These are phyloP conservation scores for Donacobius atricapilla DNA, from an alignment of 2,113 vertebrate genomes.

Conservation along the genomic window DNA sequence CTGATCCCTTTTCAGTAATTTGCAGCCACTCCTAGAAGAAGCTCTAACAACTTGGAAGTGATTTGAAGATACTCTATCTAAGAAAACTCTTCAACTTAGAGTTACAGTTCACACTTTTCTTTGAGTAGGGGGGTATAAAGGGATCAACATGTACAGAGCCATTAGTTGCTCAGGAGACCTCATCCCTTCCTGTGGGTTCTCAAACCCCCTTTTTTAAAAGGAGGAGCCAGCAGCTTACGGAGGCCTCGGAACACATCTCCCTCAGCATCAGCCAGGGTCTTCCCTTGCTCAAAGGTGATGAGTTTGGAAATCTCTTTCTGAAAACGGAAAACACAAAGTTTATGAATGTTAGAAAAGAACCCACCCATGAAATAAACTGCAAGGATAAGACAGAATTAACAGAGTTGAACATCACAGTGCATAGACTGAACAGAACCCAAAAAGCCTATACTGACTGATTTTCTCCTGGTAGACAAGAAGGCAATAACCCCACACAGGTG, in stretches of 20 bases:
- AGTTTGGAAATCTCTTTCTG: constrained; percentile 94
- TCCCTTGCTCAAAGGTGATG: constrained; percentile 94
- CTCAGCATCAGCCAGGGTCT: constrained; percentile 95
- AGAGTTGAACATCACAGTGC: neutral
- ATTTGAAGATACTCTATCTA: neutral
- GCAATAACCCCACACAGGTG: neutral
- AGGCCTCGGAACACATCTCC: constrained; percentile 97
- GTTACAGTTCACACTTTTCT: neutral
- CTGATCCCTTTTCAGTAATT: neutral
- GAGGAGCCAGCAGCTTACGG: constrained; percentile 80
- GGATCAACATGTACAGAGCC: neutral
- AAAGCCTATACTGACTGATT: neutral
- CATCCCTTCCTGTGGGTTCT: constrained; percentile 7
- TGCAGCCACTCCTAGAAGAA: neutral
- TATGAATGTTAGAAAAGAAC: neutral
- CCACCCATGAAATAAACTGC: neutral
- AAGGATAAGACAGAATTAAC: neutral
- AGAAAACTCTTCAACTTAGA: neutral
- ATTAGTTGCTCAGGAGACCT: neutral
- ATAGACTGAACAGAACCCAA: neutral
- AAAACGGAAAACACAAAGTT: constrained; percentile 55
- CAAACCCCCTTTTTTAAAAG: constrained; percentile 19
- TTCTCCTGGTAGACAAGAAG: neutral
- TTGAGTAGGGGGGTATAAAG: neutral
- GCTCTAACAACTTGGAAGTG: neutral